Evolutionary conservation across 2,888 invertebrate species (phyloP).

Genomic region (Cephalotes varians): DNA sequence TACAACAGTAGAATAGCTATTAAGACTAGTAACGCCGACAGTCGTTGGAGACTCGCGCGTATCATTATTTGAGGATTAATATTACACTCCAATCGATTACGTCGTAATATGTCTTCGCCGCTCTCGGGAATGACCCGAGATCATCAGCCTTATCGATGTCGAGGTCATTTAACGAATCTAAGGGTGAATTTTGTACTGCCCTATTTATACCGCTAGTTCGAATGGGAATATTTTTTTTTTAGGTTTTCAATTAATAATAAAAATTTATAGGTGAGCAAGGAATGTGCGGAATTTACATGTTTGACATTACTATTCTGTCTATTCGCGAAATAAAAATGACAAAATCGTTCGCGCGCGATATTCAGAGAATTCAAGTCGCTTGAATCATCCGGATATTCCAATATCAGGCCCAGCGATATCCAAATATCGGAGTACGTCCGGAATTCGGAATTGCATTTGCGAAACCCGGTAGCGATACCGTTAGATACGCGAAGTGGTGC

Average conservation of each 20-base stretch:
- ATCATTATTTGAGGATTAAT: conserved; percentile 47
- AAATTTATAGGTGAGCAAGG: neutral
- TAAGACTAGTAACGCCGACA: conserved; percentile 37
- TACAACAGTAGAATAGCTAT: conserved; percentile 56
- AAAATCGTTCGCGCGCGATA: conserved; percentile 44
- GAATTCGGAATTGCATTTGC: conserved; percentile 52
- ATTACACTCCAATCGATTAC: conserved; percentile 22
- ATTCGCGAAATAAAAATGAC: conserved; percentile 41
- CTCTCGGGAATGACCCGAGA: neutral
- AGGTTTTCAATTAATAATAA: neutral
- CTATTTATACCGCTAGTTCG: neutral
- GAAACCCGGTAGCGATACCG: conserved; percentile 36
- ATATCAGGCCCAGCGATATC: conserved; percentile 45
- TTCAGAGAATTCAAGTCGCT: conserved; percentile 43
- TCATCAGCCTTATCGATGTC: neutral
- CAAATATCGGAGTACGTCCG: conserved; percentile 49
- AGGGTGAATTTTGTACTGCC: neutral
- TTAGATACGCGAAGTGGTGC: conserved; percentile 41
- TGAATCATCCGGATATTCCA: conserved; percentile 36
- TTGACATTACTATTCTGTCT: conserved; percentile 42
- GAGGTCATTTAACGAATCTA: too few species aligned
- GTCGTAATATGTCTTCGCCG: neutral
- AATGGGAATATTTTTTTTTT: neutral
- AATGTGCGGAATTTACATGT: conserved; percentile 8
- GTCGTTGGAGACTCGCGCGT: conserved; percentile 27